phyloP scores from a whole-genome alignment of 2,113 vertebrate species.

The Aegithalos caudatus region DNA sequence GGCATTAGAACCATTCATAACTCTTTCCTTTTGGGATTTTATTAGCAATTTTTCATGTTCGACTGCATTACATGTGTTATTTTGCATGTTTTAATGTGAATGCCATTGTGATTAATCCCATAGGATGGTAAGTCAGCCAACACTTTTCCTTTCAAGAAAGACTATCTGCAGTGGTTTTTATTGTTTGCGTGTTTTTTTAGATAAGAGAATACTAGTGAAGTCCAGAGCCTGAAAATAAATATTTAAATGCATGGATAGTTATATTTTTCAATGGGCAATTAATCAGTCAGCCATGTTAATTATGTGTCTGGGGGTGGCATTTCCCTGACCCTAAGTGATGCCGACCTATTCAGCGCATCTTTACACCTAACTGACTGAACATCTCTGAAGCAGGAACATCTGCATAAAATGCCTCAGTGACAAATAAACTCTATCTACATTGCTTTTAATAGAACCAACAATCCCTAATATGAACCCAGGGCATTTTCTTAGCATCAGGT shows the following conservation, averaged over 20 bases:
- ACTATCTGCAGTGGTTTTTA: not conserved
- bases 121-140: not conserved
- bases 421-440: slow-evolving; percentile 76
- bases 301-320: slow-evolving; percentile 43
- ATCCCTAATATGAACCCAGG: slow-evolving; percentile 76
- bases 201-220: slow-evolving; percentile 8
- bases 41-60: slow-evolving; percentile 43
- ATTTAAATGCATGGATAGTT: slow-evolving; percentile 55
- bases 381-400: slow-evolving; percentile 77
- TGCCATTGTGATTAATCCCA: slow-evolving; percentile 39
- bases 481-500: slow-evolving; percentile 82
- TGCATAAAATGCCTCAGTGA: slow-evolving; percentile 81
- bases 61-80: slow-evolving; percentile 16
- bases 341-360: slow-evolving; percentile 49
- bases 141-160: slow-evolving; percentile 37
- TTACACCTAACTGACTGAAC: slow-evolving; percentile 77
- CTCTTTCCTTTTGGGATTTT: slow-evolving; percentile 39
- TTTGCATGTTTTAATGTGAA: slow-evolving; percentile 42
- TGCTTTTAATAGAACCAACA: slow-evolving; percentile 83
- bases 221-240: slow-evolving; percentile 19
- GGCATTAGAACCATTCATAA: not conserved
- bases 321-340: slow-evolving; percentile 46
- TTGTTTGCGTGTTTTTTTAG: not conserved
- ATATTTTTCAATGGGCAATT: slow-evolving; percentile 57
- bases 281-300: slow-evolving; percentile 51